These are phyloP conservation scores for Philotrypesis tridentata DNA, from an alignment of 1,140 invertebrate genomes.

Conservation along the genomic window DNA sequence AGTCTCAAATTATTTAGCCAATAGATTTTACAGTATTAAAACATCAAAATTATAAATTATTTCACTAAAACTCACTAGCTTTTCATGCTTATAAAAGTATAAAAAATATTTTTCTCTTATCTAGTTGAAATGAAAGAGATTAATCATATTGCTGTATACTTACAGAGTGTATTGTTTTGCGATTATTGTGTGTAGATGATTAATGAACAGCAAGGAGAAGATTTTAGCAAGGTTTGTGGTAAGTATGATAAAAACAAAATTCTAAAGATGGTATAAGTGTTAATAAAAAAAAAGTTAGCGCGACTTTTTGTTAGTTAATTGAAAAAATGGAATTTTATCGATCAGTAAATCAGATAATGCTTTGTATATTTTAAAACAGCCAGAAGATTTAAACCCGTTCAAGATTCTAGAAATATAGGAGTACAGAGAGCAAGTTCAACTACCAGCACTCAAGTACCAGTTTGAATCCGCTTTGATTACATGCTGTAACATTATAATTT, in stretches of 20 bases:
- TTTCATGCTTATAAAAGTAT: slow-evolving; percentile 37
- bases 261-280: not conserved
- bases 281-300: slow-evolving; percentile 34
- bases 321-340: not conserved
- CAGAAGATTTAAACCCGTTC: slow-evolving; percentile 40
- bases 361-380: slow-evolving; percentile 36
- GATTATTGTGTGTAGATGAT: slow-evolving; percentile 41
- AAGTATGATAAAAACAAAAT: slow-evolving; percentile 31
- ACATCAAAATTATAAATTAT: slow-evolving; percentile 16
- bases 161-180: slow-evolving; percentile 49
- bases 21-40: not conserved
- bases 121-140: slow-evolving; percentile 8
- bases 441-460: slow-evolving; percentile 60
- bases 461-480: slow-evolving; percentile 64
- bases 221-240: slow-evolving; percentile 12
- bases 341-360: slow-evolving; percentile 30
- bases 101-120: slow-evolving; percentile 10
- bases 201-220: slow-evolving; percentile 48
- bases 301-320: slow-evolving; percentile 21
- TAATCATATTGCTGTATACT: slow-evolving; percentile 38
- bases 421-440: slow-evolving; percentile 48
- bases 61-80: slow-evolving; percentile 13
- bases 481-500: slow-evolving; percentile 72
- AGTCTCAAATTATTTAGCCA: not conserved
- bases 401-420: slow-evolving; percentile 48